phyloP scores from a whole-genome alignment of 1,140 invertebrate species.

The Tribolium castaneum region DNA sequence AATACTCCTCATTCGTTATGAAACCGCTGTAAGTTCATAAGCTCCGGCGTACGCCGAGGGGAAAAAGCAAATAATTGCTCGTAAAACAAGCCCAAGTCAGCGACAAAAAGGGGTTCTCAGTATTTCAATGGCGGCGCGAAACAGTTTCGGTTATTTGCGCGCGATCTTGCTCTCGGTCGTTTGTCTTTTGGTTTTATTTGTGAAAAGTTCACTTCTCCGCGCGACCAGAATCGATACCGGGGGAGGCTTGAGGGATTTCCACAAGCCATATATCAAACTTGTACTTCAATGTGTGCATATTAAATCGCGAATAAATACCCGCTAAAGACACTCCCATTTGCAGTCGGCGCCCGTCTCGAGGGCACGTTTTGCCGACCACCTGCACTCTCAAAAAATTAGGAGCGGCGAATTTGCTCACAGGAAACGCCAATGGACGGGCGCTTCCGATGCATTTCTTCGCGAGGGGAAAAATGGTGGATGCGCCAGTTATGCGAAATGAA shows the following conservation, averaged over 20 bases:
- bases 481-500: not conserved
- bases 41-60: not conserved
- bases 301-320: conserved; percentile 27
- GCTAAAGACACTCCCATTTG: conserved; percentile 27
- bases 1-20: too few relatives aligned
- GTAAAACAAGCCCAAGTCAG: conserved; percentile 17
- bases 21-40: not conserved
- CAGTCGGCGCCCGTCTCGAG: not conserved
- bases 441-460: conserved; percentile 13
- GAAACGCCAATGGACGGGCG: not conserved
- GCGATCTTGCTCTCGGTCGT: conserved; percentile 26
- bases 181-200: conserved; percentile 42
- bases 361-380: not conserved
- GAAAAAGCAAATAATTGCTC: conserved; percentile 34
- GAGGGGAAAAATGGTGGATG: not conserved
- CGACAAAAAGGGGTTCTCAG: conserved; percentile 5
- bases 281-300: conserved; percentile 30
- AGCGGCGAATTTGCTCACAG: not conserved
- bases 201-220: conserved; percentile 32
- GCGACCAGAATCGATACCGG: conserved; percentile 23
- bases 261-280: conserved; percentile 29
- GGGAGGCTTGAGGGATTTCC: conserved; percentile 17
- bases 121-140: not conserved
- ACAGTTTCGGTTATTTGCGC: conserved; percentile 37
- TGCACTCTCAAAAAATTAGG: not conserved